Percentiles rank a stretch among this genome's conserved stretches.
phyloP scores from a whole-genome alignment of 2,797 vertebrate genomes.

The Smutsia temminckii region DNA sequence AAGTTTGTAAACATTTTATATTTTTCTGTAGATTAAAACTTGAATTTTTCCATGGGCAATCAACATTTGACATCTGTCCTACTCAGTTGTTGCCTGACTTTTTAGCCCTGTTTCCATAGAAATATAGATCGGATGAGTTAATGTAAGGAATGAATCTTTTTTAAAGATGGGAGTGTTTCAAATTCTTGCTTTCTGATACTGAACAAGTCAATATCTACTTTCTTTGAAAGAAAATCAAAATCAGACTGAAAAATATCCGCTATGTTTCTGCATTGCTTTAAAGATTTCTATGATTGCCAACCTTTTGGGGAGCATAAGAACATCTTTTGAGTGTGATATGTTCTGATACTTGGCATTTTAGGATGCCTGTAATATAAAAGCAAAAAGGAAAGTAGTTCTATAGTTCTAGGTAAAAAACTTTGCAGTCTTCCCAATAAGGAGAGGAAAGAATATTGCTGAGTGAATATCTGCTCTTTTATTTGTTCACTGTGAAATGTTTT shows the following conservation, averaged over 20 bases:
- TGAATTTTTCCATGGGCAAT: neutral
- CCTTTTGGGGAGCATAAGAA: neutral
- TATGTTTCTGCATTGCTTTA: neutral
- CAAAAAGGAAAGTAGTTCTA: neutral
- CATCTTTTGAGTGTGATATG: neutral
- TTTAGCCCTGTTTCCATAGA: neutral
- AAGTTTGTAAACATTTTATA: neutral
- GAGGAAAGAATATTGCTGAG: neutral
- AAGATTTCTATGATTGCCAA: neutral
- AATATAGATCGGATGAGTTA: conserved; percentile 1
- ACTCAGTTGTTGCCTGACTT: neutral
- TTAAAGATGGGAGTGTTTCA: neutral
- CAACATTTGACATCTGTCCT: neutral
- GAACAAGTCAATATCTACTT: neutral
- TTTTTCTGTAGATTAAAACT: neutral
- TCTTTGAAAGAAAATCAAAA: neutral
- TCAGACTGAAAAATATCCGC: neutral
- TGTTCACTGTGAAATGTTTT: neutral
- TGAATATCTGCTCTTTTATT: neutral
- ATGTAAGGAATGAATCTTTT: neutral
- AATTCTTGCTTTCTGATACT: neutral
- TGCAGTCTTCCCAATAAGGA: neutral
- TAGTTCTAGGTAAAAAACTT: neutral
- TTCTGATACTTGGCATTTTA: conserved; percentile 12
- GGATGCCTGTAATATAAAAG: neutral